Evolutionary conservation across 2,888 invertebrate species (phyloP), one percentile per base, ranked within the genome.

Genomic region (Cetonia aurata): DNA sequence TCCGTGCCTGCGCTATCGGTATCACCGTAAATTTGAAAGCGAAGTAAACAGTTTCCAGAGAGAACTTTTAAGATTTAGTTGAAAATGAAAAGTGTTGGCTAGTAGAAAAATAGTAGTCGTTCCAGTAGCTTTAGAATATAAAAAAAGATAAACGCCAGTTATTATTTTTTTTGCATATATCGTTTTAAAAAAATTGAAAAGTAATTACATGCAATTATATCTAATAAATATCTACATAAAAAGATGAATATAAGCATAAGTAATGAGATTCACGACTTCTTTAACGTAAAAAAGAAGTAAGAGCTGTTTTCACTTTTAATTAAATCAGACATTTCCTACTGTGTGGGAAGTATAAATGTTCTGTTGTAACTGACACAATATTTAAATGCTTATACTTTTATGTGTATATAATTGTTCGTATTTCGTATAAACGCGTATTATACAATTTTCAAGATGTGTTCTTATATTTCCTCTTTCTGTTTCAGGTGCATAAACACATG

Each of bases 401-500:
- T 25, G 17, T 59, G 13, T 15, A 25, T 42, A 67, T 52, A 17
- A 41, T 52, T 56, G 37, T 17, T n/a, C 55, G n/a, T n/a, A n/a
- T n/a, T n/a, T n/a, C n/a, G n/a, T n/a, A n/a, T n/a, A n/a, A n/a
- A n/a, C n/a, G n/a, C n/a, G 4, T 25, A 25, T 25, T 25, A 25
- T 3, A 15, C 6, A 15, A 50, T 9, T 50, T 50, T 50, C 50
- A 50, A 17, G 19, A 50, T 10, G 13, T 50, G 3, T 50, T 50
- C 13, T 15, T 1, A 50, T 17, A 42, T 60, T 10, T 67, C 25
- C 17, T 31, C 53, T 15, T 59, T 46, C 48, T 82, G 83, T 91
- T 90, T 65, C 91, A 96, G 95, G 89, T 95, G 82, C 96, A 96
- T 89, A 93, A 93, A 86, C 92, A 92, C 83, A 96, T 96, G 96